Percentiles rank a stretch among this genome's conserved stretches.
phyloP scores from a whole-genome alignment of 1,140 invertebrate species.

The Drosophila ironensis region DNA sequence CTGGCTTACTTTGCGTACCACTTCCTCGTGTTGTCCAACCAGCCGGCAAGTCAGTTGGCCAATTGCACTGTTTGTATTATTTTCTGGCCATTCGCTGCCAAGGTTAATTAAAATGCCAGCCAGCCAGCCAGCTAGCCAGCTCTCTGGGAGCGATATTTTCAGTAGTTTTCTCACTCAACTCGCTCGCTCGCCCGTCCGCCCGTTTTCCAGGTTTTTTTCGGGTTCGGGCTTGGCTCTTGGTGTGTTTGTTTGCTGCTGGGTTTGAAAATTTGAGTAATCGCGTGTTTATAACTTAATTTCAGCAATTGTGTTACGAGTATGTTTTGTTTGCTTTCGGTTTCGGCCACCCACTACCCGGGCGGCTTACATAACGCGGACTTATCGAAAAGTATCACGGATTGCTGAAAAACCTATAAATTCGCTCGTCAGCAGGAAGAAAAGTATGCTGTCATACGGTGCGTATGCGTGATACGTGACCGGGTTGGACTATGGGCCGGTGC shows the following conservation, averaged over 20 bases:
- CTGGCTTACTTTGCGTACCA: conserved; percentile 69
- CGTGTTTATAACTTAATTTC: conserved; percentile 61
- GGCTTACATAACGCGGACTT: conserved; percentile 60
- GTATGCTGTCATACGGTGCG: conserved; percentile 63
- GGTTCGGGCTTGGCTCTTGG: too few relatives aligned
- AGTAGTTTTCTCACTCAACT: background rate
- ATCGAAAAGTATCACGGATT: conserved; percentile 72
- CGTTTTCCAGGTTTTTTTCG: background rate
- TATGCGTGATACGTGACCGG: conserved; percentile 67
- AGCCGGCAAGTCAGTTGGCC: conserved; percentile 76
- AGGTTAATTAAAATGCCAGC: conserved; percentile 78
- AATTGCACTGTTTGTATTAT: conserved; percentile 68
- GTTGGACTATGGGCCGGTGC: conserved; percentile 19
- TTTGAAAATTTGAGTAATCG: conserved; percentile 57
- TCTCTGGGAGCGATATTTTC: conserved; percentile 24
- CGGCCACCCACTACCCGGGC: conserved; percentile 36
- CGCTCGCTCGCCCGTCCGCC: background rate
- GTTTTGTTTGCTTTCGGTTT: conserved; percentile 42
- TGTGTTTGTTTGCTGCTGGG: conserved; percentile 5
- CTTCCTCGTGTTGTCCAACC: conserved; percentile 72
- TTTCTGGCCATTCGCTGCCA: conserved; percentile 68
- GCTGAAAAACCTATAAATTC: conserved; percentile 42
- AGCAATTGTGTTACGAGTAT: conserved; percentile 57
- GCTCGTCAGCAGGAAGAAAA: conserved; percentile 45
- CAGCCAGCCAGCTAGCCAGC: too few relatives aligned